Conservation (phyloP, 2,113 vertebrate species). For the Agelaius tricolor region DNA sequence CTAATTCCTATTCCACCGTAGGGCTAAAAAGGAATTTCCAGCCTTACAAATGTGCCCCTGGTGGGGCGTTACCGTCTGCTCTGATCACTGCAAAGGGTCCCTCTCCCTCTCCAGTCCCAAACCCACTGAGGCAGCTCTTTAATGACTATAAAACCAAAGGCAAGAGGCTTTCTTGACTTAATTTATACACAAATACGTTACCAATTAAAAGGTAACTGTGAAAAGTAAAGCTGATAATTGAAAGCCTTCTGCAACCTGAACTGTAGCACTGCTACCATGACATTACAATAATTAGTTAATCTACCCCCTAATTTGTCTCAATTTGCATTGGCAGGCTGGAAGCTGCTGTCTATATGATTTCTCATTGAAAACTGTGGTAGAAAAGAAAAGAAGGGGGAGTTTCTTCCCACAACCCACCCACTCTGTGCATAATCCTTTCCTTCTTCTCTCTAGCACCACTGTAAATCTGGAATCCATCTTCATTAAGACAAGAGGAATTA, state of each 20-base stretch:
- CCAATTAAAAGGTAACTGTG: slow-evolving; percentile 53
- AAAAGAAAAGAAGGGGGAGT: neutral
- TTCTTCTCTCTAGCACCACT: neutral
- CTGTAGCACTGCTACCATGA: neutral
- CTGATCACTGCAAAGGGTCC: slow-evolving; percentile 34
- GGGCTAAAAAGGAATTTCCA: slow-evolving; percentile 65
- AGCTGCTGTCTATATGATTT: neutral
- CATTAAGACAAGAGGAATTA: slow-evolving; percentile 20
- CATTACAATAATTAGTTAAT: slow-evolving; percentile 52
- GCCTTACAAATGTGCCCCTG: slow-evolving; percentile 43
- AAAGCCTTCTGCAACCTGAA: slow-evolving; percentile 30
- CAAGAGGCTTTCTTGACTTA: neutral
- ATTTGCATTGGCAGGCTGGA: slow-evolving; percentile 32
- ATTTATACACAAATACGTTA: slow-evolving; percentile 16
- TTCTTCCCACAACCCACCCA: neutral
- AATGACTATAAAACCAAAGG: slow-evolving; percentile 11
- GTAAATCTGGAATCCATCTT: neutral
- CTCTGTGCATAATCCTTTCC: neutral
- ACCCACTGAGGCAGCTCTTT: slow-evolving; percentile 37
- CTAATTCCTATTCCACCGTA: slow-evolving; percentile 48
- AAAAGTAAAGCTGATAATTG: slow-evolving; percentile 23
- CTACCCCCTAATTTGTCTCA: slow-evolving; percentile 47
- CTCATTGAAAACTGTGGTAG: neutral
- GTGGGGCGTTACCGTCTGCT: slow-evolving; percentile 51
- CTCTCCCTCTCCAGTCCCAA: slow-evolving; percentile 23